phyloP scores from a whole-genome alignment of 2,888 invertebrate genomes.

The Cryptus viduatorius region DNA sequence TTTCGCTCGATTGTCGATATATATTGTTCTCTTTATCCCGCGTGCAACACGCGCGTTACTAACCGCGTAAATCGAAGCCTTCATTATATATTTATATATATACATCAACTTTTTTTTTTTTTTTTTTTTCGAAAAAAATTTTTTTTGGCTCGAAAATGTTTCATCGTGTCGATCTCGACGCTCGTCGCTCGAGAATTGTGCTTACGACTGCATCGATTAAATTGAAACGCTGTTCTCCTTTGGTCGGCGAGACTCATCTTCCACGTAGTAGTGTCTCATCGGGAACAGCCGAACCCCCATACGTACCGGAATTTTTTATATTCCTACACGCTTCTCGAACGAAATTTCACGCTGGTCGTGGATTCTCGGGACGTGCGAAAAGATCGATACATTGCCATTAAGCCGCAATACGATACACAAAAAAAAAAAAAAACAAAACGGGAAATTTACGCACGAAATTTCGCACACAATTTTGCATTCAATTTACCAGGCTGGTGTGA shows the following conservation, averaged over 20 bases:
- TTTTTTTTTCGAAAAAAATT: background rate
- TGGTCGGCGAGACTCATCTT: conserved; percentile 44
- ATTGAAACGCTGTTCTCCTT: background rate
- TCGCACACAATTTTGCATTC: conserved; percentile 12
- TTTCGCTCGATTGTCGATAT: conserved; percentile 77
- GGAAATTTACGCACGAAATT: background rate
- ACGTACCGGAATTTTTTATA: conserved; percentile 15
- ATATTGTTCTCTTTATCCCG: conserved; percentile 22
- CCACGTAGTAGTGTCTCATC: conserved; percentile 38
- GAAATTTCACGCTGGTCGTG: conserved; percentile 72
- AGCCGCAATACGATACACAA: background rate
- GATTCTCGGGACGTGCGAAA: conserved; percentile 49
- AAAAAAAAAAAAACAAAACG: background rate
- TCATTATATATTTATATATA: background rate
- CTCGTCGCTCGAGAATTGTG: conserved; percentile 59
- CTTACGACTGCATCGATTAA: conserved; percentile 51
- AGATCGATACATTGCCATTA: conserved; percentile 18
- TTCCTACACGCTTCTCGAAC: conserved; percentile 44
- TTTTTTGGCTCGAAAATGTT: conserved; percentile 15
- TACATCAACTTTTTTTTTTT: background rate
- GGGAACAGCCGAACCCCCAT: conserved; percentile 1
- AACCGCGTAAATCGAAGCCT: background rate
- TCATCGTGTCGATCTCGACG: conserved; percentile 3
- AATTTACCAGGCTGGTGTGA: conserved; percentile 62
- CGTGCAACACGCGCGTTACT: conserved; percentile 15